These are phyloP conservation scores for Arvicanthis niloticus DNA, from an alignment of 2,113 vertebrate genomes.

Conservation along the genomic window DNA sequence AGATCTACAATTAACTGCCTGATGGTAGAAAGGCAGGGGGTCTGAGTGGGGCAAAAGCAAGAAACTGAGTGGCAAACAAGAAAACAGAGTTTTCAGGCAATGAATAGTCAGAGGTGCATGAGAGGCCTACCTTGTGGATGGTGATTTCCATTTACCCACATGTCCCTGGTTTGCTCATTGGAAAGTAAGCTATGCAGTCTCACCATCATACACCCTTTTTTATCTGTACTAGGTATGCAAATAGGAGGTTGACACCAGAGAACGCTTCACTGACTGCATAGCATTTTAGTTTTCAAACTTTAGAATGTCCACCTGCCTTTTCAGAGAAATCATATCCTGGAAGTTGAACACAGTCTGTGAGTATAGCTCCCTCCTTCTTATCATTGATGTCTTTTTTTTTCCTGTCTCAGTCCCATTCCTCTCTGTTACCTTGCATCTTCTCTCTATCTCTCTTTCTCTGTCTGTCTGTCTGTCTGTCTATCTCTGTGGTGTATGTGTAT, in stretches of 20 bases:
- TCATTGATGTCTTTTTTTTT: not conserved
- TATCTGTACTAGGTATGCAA: not conserved
- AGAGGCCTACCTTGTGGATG: not conserved
- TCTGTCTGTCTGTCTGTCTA: not conserved
- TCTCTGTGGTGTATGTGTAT: not conserved
- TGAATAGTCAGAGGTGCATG: not conserved
- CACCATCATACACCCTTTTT: not conserved
- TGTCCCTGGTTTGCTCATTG: not conserved
- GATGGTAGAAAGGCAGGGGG: not conserved
- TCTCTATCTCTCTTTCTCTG: not conserved
- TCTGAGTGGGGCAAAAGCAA: not conserved
- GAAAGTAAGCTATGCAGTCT: not conserved
- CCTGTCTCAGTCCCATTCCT: too few species aligned
- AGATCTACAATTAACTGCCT: conserved; percentile 48
- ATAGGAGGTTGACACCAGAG: not conserved
- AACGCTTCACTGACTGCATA: not conserved
- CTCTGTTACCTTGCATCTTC: too few species aligned
- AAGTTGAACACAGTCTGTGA: not conserved
- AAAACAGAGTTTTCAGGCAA: not conserved
- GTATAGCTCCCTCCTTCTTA: rapidly evolving
- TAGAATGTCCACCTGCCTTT: not conserved
- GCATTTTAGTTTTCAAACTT: not conserved
- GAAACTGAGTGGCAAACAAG: not conserved
- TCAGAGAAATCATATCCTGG: not conserved
- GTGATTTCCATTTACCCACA: conserved; percentile 19